phyloP scores from a whole-genome alignment of 2,888 invertebrate genomes.

The Xanthorhoe spadicearia region DNA sequence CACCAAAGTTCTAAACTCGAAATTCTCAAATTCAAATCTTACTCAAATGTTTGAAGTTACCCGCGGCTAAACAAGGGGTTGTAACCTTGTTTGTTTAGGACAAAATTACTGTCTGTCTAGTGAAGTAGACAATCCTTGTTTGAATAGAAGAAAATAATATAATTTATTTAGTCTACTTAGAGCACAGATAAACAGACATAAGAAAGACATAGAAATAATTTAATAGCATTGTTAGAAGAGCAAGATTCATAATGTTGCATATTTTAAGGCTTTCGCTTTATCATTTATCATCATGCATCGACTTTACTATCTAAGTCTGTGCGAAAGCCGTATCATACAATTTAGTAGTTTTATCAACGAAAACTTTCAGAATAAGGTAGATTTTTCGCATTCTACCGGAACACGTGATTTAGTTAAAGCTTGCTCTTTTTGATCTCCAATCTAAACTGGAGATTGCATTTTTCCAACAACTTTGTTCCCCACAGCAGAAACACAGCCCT shows the following conservation, averaged over 20 bases:
- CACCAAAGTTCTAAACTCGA: neutral
- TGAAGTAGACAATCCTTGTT: neutral
- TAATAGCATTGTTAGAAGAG: too few species aligned
- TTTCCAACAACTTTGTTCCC: slow-evolving; percentile 39
- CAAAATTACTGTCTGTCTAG: neutral
- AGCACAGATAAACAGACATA: too few species aligned
- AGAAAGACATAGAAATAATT: too few species aligned
- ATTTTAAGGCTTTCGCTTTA: neutral
- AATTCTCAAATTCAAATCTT: slow-evolving; percentile 3
- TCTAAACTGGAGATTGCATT: slow-evolving; percentile 28
- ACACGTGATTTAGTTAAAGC: neutral
- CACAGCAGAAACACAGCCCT: slow-evolving; percentile 31
- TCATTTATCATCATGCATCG: too few species aligned
- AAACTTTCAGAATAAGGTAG: too few species aligned
- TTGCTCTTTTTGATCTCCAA: slow-evolving; percentile 7
- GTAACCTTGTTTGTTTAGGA: slow-evolving; percentile 1
- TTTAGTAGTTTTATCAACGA: too few species aligned
- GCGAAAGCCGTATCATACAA: too few species aligned
- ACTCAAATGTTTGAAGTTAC: slow-evolving; percentile 5
- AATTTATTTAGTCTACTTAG: too few species aligned
- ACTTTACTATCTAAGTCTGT: too few species aligned
- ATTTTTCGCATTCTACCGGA: neutral
- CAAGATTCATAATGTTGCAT: neutral
- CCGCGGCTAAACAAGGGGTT: neutral
- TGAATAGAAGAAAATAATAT: too few species aligned